Evolutionary conservation across 2,797 vertebrate genomes (phyloP).

Genomic region (Myioborus melanocephalus): DNA sequence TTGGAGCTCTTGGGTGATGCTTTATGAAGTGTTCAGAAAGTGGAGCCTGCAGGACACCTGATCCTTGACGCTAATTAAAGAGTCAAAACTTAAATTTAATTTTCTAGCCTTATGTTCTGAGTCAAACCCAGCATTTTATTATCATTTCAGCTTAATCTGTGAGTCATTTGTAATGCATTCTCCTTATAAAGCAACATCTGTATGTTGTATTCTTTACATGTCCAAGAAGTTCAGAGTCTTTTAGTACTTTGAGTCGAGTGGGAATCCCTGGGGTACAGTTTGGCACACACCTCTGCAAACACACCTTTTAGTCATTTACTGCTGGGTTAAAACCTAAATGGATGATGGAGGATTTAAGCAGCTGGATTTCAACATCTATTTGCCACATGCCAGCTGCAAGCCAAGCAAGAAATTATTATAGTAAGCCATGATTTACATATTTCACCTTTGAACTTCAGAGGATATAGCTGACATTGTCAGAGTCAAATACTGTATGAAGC

Average conservation of each 20-base stretch:
- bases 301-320: not conserved
- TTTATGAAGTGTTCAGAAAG: not conserved
- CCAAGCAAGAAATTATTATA: not conserved
- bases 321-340: not conserved
- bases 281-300: slow-evolving; percentile 32
- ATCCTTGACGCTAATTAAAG: not conserved
- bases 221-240: not conserved
- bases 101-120: not conserved
- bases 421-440: not conserved
- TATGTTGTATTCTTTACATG: not conserved
- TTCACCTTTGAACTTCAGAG: not conserved
- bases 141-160: not conserved
- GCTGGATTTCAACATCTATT: slow-evolving; percentile 17
- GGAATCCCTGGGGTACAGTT: not conserved
- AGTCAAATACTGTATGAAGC: not conserved
- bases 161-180: not conserved
- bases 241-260: not conserved
- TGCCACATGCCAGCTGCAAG: slow-evolving; percentile 3
- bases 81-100: not conserved
- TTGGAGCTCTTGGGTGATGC: not conserved
- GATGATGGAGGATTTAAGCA: not conserved
- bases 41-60: not conserved
- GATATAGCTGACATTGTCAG: not conserved
- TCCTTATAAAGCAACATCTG: slow-evolving; percentile 3
- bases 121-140: not conserved